Evolutionary conservation across 2,113 vertebrate species (phyloP).

Genomic region (Macquaria australasica): DNA sequence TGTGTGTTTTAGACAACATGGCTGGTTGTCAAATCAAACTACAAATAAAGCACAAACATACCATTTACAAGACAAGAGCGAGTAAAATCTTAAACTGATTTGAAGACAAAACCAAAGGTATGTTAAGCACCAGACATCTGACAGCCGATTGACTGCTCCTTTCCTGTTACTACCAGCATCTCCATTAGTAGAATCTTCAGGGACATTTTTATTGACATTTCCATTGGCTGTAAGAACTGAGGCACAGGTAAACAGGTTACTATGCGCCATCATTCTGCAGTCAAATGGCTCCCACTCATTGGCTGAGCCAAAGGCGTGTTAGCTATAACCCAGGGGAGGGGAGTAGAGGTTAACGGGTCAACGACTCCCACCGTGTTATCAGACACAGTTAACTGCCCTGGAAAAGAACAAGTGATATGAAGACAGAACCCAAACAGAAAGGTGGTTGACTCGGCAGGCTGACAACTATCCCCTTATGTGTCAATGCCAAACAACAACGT

Average conservation of each 20-base stretch:
- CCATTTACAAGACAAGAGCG: not conserved
- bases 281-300: constrained; percentile 53
- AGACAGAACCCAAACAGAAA: constrained; percentile 50
- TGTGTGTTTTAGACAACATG: not conserved
- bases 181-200: not conserved
- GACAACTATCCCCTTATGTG: not conserved
- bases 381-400: not conserved
- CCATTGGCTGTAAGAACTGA: constrained; percentile 12
- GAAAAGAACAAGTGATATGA: not conserved
- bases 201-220: constrained; percentile 52
- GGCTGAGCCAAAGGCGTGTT: constrained; percentile 69
- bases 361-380: constrained; percentile 34
- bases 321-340: not conserved
- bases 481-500: constrained; percentile 24
- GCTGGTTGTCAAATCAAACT: not conserved
- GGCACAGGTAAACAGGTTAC: constrained; percentile 8
- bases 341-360: constrained; percentile 30
- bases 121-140: not conserved
- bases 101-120: not conserved
- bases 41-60: not conserved
- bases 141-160: not conserved
- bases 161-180: not conserved
- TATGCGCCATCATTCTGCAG: not conserved
- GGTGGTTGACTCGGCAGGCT: not conserved
- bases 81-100: too few species aligned